These are phyloP conservation scores for Tiliacea citrago DNA, from an alignment of 2,888 invertebrate genomes.

Conservation along the genomic window DNA sequence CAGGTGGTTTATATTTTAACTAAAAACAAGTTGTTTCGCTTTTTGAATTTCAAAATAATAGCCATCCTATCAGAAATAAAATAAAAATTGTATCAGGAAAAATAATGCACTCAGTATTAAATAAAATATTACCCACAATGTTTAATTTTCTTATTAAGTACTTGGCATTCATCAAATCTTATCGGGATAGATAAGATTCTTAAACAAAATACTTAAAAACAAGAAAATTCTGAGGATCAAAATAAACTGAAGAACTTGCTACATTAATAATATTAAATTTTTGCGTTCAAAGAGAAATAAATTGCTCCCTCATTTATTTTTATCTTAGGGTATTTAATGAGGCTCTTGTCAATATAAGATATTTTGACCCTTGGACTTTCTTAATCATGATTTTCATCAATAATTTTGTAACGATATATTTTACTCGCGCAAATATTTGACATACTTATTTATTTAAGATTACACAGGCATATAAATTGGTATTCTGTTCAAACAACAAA, in stretches of 20 bases:
- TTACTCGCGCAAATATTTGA: conserved; percentile 2
- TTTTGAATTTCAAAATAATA: neutral
- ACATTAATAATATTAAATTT: conserved; percentile 25
- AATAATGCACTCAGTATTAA: neutral
- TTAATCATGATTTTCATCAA: neutral
- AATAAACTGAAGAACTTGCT: conserved; percentile 28
- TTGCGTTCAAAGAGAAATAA: conserved; percentile 24
- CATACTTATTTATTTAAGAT: conserved; percentile 1
- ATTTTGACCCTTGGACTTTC: conserved; percentile 14
- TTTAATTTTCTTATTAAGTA: conserved; percentile 5
- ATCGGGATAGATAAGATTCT: neutral
- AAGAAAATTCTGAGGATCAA: neutral
- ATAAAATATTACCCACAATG: neutral
- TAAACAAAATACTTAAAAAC: neutral
- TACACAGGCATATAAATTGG: neutral
- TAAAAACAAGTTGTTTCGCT: neutral
- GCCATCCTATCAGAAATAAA: neutral
- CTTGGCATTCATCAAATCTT: conserved; percentile 18
- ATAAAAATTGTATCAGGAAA: neutral
- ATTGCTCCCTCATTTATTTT: conserved; percentile 18
- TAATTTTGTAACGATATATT: conserved; percentile 1
- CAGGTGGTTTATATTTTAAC: neutral
- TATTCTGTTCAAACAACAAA: conserved; percentile 21
- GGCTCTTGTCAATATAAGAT: conserved; percentile 9
- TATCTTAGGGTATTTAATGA: conserved; percentile 32